phyloP scores from a whole-genome alignment of 2,888 invertebrate genomes.

The Andrena chrysosceles region DNA sequence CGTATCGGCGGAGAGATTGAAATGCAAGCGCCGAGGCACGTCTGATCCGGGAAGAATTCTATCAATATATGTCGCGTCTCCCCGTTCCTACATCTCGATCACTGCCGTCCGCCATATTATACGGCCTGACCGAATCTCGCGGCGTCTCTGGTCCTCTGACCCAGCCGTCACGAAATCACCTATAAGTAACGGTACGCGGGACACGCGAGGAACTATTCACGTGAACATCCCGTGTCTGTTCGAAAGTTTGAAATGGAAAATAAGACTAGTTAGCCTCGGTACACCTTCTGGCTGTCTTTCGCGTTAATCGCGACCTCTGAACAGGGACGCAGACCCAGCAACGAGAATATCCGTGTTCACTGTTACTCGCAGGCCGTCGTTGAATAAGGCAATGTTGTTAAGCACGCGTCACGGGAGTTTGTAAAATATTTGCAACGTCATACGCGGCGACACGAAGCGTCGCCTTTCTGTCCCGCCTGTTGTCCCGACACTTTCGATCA shows the following conservation, averaged over 20 bases:
- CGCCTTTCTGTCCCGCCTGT: neutral
- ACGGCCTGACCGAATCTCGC: constrained; percentile 5
- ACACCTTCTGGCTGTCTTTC: neutral
- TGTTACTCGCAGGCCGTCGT: no score
- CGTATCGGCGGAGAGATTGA: constrained; percentile 10
- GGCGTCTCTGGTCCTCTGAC: neutral
- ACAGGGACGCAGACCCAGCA: no score
- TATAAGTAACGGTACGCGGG: constrained; percentile 35
- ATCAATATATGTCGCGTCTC: constrained; percentile 18
- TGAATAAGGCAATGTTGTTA: no score
- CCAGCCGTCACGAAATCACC: neutral
- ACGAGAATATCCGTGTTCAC: no score
- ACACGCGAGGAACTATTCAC: neutral
- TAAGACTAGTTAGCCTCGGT: neutral
- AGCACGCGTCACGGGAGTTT: no score
- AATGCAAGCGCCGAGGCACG: constrained; percentile 25
- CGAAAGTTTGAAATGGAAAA: neutral
- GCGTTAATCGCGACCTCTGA: no score
- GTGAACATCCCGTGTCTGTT: neutral
- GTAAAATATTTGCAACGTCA: no score
- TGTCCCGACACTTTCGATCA: neutral
- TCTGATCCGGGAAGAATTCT: neutral
- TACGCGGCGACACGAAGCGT: no score
- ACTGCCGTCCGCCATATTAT: constrained; percentile 9
- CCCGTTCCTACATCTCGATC: constrained; percentile 27